Conservation (phyloP, 2,797 vertebrate species). For the Bufotes viridis region DNA sequence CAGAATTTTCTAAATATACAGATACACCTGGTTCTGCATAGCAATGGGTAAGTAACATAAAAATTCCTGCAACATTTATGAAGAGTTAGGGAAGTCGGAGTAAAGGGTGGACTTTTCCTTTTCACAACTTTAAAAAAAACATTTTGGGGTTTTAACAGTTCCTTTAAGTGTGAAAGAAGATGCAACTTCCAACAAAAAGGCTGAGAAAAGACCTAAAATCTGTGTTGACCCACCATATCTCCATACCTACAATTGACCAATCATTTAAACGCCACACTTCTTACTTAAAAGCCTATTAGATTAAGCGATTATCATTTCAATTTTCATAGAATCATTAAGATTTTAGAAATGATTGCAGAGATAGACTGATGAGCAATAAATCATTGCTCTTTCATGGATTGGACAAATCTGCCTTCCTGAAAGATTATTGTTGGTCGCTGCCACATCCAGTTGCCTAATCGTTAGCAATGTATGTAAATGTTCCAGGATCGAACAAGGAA, state of each 20-base stretch:
- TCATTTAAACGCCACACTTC: not conserved
- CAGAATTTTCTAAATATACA: slow-evolving; percentile 20
- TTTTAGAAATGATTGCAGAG: no score
- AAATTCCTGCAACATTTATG: slow-evolving; percentile 10
- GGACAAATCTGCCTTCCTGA: no score
- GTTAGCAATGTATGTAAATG: no score
- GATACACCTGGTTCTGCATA: slow-evolving; percentile 20
- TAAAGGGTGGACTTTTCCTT: not conserved
- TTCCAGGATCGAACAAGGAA: no score
- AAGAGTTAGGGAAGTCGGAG: not conserved
- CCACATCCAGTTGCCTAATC: no score
- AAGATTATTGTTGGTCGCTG: no score
- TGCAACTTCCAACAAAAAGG: not conserved
- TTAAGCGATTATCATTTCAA: no score
- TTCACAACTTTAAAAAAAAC: not conserved
- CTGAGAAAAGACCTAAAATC: not conserved
- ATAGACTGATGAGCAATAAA: no score
- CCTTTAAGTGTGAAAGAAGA: not conserved
- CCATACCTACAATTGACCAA: not conserved
- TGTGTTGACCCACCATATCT: not conserved
- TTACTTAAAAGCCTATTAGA: no score
- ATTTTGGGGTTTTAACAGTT: not conserved
- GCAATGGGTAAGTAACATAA: not conserved
- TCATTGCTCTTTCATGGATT: no score
- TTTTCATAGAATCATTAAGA: no score